Base-by-base conservation (phyloP, 2,113 vertebrate species). In the Echinops telfairi region DNA sequence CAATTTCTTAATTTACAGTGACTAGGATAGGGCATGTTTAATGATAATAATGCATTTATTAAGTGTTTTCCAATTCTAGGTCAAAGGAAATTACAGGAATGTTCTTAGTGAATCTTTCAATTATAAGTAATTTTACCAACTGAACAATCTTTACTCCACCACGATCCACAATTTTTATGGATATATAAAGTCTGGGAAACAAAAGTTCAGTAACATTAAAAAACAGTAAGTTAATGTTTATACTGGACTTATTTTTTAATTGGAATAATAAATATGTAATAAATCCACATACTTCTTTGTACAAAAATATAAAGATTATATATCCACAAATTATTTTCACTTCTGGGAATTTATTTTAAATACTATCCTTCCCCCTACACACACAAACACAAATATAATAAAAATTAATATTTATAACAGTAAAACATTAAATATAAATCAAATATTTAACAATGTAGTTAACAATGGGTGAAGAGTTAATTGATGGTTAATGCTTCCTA, bases 1-100 rank as follows among this genome's bases (percentile, higher is more conserved):
- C 47, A 36, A 53, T 6, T n/a, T 90, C 86, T 81, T n/a, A 10
- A 4, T 90, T 36, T 62, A 57, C 12, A 68, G 33, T 75, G 7
- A 75, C 17, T 68, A 60, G 64, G 31, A 85, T 7, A 25, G 12
- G 29, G 53, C 11, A 88, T 11, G 53, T 71, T 58, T 86, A 58
- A 83, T 68, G 33, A 84, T 57, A 53, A 53, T 10, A 66, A 66
- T 47, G 53, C 0, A 15, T 58, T 81, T 87, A 84, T 66, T 81
- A 53, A 53, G 16, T 80, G 1, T 4, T 25, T 43, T 90, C 93
- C 33, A 90, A 15, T 36, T 93, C 60, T 78, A 10, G 6, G 16
- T 87, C 33, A 89, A 91, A 86, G 53, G 53, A 1, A 86, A 40
- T 89, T 71, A 38, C 58, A 73, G 60, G 86, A 68, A 92, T 40